Conservation (phyloP, 1,140 invertebrate species). For the Chrysopa pallens region DNA sequence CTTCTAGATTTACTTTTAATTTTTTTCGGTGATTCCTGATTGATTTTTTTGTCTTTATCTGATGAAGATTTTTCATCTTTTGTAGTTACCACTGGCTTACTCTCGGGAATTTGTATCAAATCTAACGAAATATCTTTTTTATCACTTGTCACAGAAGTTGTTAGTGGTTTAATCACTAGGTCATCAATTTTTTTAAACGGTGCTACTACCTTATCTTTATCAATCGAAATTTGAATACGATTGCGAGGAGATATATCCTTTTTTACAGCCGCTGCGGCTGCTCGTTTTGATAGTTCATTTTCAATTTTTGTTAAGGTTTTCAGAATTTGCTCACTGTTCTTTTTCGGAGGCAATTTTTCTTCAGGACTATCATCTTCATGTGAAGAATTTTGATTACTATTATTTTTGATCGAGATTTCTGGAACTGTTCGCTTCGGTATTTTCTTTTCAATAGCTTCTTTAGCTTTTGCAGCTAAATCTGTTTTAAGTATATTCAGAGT, state of each 20-base stretch:
- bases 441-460: conserved; percentile 30
- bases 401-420: conserved; percentile 8
- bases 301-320: neutral
- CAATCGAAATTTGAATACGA: conserved; percentile 1
- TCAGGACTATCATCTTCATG: too few species aligned
- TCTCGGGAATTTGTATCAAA: too few species aligned
- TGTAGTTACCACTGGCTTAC: too few species aligned
- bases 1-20: neutral
- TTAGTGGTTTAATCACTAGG: conserved; percentile 4
- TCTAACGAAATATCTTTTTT: neutral
- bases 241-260: neutral
- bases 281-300: neutral
- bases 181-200: conserved; percentile 9
- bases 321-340: neutral
- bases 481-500: conserved; percentile 41
- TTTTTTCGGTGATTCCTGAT: too few species aligned
- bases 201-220: conserved; percentile 11
- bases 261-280: neutral
- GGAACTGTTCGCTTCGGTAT: conserved; percentile 14
- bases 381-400: neutral
- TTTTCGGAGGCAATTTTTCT: too few species aligned
- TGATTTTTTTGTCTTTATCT: too few species aligned
- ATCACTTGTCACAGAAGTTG: neutral
- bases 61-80: too few species aligned
- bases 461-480: conserved; percentile 41